Base-by-base conservation (phyloP, 2,797 vertebrate species). In the Pangasius sanitwongsei region DNA sequence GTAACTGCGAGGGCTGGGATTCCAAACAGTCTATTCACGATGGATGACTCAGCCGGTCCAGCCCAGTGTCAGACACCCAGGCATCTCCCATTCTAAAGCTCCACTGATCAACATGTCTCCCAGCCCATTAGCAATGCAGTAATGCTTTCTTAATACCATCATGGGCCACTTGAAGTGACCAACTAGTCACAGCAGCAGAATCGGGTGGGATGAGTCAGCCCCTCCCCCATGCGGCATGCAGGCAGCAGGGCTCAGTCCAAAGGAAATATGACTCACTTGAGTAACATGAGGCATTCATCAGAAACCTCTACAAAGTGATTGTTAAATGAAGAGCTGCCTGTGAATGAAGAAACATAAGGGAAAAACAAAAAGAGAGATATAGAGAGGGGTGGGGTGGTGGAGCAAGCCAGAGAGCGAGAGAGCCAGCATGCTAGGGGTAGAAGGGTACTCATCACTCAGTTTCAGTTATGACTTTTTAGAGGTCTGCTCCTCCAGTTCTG, bases 181-280 rank as follows among this genome's bases (percentile, higher is more conserved):
- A 90, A 74, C 85, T 91, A 89, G 90, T 87, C 89, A 90, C 91
- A 93, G 90, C 92, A 93, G 90, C 41, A 25, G 72, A 91, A 89
- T 89, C 48, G 48, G n/a, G 16, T 57, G 50, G 82, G 87, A 93
- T 92, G 88, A 90, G 70, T 90, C 88, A 92, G 92, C 92, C 94
- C 77, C n/a, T 15, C 94, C 94, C 93, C 92, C 92, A 87, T 90
- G 93, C 93, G 92, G 95, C 70, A 94, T 93, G 92, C 89, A 96
- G 95, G 95, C 95, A 96, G 94, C 94, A 94, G 92, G 93, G 93
- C 92, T 90, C 94, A 93, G 95, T 93, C 95, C 94, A 97, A 94
- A 96, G 96, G 96, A 97, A 97, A 95, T 95, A 95, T 97, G 96
- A 97, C 94, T 97, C 96, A 97, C 95, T 94, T 91, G 91, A 95